phyloP scores from a whole-genome alignment of 1,140 invertebrate species.

The Drosophila busckii region DNA sequence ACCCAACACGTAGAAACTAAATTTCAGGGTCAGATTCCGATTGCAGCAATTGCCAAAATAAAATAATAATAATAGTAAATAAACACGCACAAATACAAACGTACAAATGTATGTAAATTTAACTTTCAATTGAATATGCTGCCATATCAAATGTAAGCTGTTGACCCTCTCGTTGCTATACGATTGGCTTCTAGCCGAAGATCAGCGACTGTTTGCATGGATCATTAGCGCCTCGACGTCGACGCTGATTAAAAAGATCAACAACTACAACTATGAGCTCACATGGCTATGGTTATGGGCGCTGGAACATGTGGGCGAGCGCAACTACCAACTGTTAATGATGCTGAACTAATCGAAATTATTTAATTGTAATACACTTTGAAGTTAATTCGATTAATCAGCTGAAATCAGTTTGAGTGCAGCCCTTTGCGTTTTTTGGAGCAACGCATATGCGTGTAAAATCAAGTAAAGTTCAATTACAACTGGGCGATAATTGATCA shows the following conservation, averaged over 20 bases:
- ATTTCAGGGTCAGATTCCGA: slow-evolving; percentile 62
- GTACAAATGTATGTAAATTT: background rate
- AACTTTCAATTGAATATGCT: slow-evolving; percentile 19
- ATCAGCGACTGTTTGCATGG: background rate
- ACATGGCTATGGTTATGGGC: too few species aligned
- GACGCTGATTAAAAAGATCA: background rate
- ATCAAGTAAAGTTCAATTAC: too few species aligned
- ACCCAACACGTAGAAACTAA: slow-evolving; percentile 63
- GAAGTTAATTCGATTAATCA: too few species aligned
- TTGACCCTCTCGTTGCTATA: slow-evolving; percentile 29
- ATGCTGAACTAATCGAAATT: too few species aligned
- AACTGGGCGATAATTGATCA: too few species aligned
- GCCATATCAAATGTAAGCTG: slow-evolving; percentile 31
- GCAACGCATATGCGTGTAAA: too few species aligned
- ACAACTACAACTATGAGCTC: slow-evolving; percentile 7
- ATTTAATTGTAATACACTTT: too few species aligned
- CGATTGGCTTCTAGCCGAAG: background rate
- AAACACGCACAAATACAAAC: background rate
- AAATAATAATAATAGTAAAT: slow-evolving; percentile 1
- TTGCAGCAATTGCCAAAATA: slow-evolving; percentile 26
- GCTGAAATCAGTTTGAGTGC: too few species aligned
- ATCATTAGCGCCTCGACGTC: background rate
- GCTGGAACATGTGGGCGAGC: too few species aligned
- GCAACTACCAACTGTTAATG: too few species aligned
- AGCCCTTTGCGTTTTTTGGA: too few species aligned